Conservation (phyloP, 2,113 vertebrate species). For the Choloepus hoffmanni region DNA sequence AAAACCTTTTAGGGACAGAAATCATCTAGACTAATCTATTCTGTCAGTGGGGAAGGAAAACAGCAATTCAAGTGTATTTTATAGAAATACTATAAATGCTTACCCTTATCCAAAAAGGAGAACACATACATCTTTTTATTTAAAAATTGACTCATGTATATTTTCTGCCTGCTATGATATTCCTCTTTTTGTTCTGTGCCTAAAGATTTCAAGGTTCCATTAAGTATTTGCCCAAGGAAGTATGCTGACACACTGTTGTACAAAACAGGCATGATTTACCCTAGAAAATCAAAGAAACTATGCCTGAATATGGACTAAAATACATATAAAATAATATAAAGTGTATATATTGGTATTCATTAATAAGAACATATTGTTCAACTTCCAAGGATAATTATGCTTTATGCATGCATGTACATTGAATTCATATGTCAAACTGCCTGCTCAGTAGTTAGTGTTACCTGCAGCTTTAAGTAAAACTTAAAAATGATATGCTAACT, state of each 20-base stretch:
- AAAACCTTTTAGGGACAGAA: slow-evolving; percentile 82
- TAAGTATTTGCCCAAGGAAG: slow-evolving; percentile 63
- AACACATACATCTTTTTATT: slow-evolving; percentile 71
- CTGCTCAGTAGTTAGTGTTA: slow-evolving; percentile 78
- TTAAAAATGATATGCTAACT: slow-evolving; percentile 66
- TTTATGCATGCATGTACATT: slow-evolving; percentile 73
- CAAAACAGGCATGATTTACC: slow-evolving; percentile 71
- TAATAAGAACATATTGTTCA: slow-evolving; percentile 76
- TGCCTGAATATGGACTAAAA: slow-evolving; percentile 62
- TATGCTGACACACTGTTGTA: slow-evolving; percentile 18
- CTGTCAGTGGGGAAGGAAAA: slow-evolving; percentile 80
- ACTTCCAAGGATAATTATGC: slow-evolving; percentile 68
- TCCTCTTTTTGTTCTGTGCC: slow-evolving; percentile 35
- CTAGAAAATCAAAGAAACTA: slow-evolving; percentile 67
- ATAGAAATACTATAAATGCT: slow-evolving; percentile 71
- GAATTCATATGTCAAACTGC: slow-evolving; percentile 70
- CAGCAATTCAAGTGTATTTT: slow-evolving; percentile 78
- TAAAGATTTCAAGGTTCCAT: slow-evolving; percentile 51
- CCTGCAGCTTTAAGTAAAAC: slow-evolving; percentile 71
- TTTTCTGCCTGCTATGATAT: slow-evolving; percentile 37
- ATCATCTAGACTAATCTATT: slow-evolving; percentile 79
- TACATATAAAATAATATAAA: slow-evolving; percentile 62
- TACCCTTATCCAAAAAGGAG: slow-evolving; percentile 76
- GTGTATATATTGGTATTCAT: slow-evolving; percentile 65
- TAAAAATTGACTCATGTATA: slow-evolving; percentile 33